A percentile compares a stretch with the other conserved stretches of the same genome.
Conservation (phyloP, 2,113 vertebrate genomes). For the Eretmochelys imbricata region DNA sequence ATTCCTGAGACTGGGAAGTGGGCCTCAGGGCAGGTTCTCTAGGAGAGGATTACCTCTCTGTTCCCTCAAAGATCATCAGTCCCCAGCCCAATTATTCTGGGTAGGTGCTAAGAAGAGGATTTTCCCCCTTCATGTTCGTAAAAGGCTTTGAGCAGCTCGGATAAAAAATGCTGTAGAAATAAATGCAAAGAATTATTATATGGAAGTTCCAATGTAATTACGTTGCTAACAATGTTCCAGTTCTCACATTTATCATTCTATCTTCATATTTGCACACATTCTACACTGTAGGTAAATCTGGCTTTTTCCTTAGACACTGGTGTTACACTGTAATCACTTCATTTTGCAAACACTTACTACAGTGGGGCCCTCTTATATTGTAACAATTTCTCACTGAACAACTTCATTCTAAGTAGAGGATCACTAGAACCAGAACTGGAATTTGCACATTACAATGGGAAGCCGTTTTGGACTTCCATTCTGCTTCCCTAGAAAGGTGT, state of each 20-base stretch:
- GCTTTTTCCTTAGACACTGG: neutral
- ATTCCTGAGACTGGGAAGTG: neutral
- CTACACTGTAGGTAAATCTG: neutral
- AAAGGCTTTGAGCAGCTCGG: neutral
- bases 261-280: neutral
- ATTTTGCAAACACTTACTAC: neutral
- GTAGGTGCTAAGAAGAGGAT: neutral
- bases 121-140: neutral
- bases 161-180: neutral
- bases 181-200: neutral
- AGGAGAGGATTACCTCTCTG: neutral
- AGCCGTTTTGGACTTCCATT: neutral
- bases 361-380: neutral
- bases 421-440: neutral
- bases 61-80: neutral
- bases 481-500: neutral
- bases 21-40: neutral
- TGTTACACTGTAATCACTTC: neutral
- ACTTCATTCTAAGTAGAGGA: neutral
- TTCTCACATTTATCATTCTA: neutral
- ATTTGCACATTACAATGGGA: neutral
- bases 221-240: neutral
- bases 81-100: neutral
- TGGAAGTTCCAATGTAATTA: neutral
- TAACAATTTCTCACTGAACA: neutral